Conservation (phyloP, 1,140 invertebrate species). For the Sminthurinus signatus region DNA sequence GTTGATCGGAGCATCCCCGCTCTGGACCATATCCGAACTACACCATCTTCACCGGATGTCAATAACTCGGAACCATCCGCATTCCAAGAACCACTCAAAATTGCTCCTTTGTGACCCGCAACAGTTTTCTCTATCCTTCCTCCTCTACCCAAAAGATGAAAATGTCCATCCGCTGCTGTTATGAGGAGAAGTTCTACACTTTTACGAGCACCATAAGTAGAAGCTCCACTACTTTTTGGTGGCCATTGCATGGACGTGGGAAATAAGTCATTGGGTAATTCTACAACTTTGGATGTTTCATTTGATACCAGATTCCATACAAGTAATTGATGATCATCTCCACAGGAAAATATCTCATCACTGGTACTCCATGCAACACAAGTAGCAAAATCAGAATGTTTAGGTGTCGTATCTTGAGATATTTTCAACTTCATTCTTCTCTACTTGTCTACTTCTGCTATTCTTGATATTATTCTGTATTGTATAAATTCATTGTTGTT, state of each 20-base stretch:
- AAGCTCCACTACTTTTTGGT: constrained; percentile 53
- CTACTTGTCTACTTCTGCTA: too few relatives aligned
- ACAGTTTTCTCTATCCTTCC: constrained; percentile 89
- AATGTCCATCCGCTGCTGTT: constrained; percentile 84
- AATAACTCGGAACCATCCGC: constrained; percentile 84
- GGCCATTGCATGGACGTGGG: constrained; percentile 84
- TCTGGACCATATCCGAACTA: constrained; percentile 92
- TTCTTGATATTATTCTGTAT: too few relatives aligned
- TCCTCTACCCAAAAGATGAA: constrained; percentile 81
- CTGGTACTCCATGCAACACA: constrained; percentile 86
- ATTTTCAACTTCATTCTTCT: constrained; percentile 74
- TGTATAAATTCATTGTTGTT: too few relatives aligned
- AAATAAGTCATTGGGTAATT: constrained; percentile 73
- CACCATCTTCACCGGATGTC: constrained; percentile 89
- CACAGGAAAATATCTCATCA: constrained; percentile 85
- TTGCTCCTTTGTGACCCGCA: constrained; percentile 83
- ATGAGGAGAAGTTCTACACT: constrained; percentile 77
- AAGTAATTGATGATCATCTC: constrained; percentile 83
- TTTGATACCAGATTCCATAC: constrained; percentile 77
- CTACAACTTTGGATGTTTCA: constrained; percentile 66
- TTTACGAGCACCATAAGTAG: constrained; percentile 51
- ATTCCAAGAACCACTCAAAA: constrained; percentile 79
- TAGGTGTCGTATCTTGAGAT: constrained; percentile 60
- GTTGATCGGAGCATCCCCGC: constrained; percentile 91
- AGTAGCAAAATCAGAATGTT: constrained; percentile 67